Base-by-base conservation (phyloP, 2,797 vertebrate genomes). In the Crossoptilon crossoptilon region DNA sequence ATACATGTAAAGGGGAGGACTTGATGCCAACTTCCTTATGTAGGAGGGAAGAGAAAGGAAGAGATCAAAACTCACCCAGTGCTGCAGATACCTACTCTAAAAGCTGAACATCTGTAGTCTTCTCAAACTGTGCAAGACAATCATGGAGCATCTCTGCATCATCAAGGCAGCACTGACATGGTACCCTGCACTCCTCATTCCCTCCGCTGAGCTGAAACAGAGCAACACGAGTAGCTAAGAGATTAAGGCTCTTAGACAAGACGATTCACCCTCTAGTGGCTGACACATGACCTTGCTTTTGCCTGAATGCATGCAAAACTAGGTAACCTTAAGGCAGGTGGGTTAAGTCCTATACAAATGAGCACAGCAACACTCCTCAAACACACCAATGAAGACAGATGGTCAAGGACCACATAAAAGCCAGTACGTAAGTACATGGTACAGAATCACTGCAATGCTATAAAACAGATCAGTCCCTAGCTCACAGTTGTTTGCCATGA, bases 261-360 rank as follows among this genome's bases (percentile, higher is more conserved):
- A 5, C 33, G 0, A 58, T 75, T 89, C 95, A 91, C 95, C 96
- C 95, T 90, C 96, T 96, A 96, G 96, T 95, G 96, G 95, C 37
- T 80, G 75, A 72, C 37, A 64, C 2, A 5, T 69, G 60, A 81
- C 18, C 14, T 31, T 67, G 11, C 27, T 55, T 55, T 59, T 35
- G 68, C 26, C 26, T 31, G 16, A 51, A 49, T 39, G 14, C 55
- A 55, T 43, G 27, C 9, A 69, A 22, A 62, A 49, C 13, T 18
- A 15, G 48, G 15, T 48, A 88, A 58, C 33, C 17, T 24, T 33
- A 33, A 31, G 3, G 22, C 58, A 71, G 33, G 17, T 15, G 14
- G 16, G 14, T 56, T 48, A 75, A 59, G 35, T 62, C 43, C 53
- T 51, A 5, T 43, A 43, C 41, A 27, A 49, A 31, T 11, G 53